Evolutionary conservation across 2,113 vertebrate genomes (phyloP).

Genomic region (Alexandromys fortis): DNA sequence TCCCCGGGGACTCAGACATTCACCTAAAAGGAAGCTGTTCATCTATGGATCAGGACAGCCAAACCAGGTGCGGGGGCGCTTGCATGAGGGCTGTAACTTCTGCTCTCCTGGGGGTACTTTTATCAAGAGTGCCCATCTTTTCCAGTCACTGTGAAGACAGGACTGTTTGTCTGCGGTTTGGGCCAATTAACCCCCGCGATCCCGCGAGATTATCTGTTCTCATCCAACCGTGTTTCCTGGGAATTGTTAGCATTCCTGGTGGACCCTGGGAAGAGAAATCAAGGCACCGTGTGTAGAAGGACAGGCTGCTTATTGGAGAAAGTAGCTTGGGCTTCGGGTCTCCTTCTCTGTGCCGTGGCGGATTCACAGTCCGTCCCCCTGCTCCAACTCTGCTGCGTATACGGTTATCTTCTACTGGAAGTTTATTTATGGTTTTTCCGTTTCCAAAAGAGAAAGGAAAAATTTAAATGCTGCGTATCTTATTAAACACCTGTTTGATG

Average conservation of each 20-base stretch:
- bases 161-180: background rate
- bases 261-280: background rate
- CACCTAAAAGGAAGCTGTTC: background rate
- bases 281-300: background rate
- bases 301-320: background rate
- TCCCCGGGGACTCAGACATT: background rate
- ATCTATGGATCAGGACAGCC: background rate
- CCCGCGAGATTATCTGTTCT: background rate
- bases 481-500: slow-evolving; percentile 53
- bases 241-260: background rate
- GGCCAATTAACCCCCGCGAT: background rate
- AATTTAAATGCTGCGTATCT: slow-evolving; percentile 43
- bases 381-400: background rate
- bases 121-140: background rate
- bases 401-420: slow-evolving; percentile 47
- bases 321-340: background rate
- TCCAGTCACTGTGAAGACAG: background rate
- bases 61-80: background rate
- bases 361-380: slow-evolving; percentile 18
- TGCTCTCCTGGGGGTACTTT: background rate
- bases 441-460: slow-evolving; percentile 27
- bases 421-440: background rate
- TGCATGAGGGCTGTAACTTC: background rate
- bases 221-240: background rate
- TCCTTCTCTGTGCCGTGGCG: background rate